These are phyloP conservation scores for Gobiocypris rarus DNA, from an alignment of 2,113 vertebrate genomes.

Conservation along the genomic window DNA sequence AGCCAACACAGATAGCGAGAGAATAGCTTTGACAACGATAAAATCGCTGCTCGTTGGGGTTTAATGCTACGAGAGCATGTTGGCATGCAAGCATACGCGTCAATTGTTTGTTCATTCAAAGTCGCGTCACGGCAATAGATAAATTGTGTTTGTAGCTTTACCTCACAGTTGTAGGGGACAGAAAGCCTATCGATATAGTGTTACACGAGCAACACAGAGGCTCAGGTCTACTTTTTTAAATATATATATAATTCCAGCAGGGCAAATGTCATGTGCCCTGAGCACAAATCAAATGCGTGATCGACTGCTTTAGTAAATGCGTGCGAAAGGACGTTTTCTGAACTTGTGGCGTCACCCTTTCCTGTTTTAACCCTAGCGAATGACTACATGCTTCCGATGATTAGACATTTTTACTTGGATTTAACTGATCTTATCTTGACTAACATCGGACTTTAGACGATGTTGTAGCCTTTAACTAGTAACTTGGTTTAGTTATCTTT, in stretches of 20 bases:
- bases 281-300: conserved; percentile 22
- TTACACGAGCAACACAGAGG: not conserved
- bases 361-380: conserved; percentile 41
- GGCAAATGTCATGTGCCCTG: conserved; percentile 45
- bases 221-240: not conserved
- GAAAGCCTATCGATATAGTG: not conserved
- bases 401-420: not conserved
- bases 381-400: conserved; percentile 6
- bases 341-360: conserved; percentile 30
- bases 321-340: conserved; percentile 13
- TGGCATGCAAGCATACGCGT: conserved; percentile 27
- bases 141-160: conserved; percentile 40
- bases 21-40: conserved; percentile 8
- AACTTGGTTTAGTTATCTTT: not conserved
- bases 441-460: not conserved
- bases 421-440: not conserved
- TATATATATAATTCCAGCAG: conserved; percentile 20
- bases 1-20: conserved; percentile 55
- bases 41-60: not conserved
- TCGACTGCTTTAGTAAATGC: conserved; percentile 15
- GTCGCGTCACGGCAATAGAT: not conserved
- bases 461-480: conserved; percentile 1
- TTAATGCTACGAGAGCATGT: conserved; percentile 21
- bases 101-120: conserved; percentile 21
- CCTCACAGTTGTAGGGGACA: not conserved